These are phyloP conservation scores for Xenentodon cancila DNA, from an alignment of 2,797 vertebrate genomes.

Conservation along the genomic window DNA sequence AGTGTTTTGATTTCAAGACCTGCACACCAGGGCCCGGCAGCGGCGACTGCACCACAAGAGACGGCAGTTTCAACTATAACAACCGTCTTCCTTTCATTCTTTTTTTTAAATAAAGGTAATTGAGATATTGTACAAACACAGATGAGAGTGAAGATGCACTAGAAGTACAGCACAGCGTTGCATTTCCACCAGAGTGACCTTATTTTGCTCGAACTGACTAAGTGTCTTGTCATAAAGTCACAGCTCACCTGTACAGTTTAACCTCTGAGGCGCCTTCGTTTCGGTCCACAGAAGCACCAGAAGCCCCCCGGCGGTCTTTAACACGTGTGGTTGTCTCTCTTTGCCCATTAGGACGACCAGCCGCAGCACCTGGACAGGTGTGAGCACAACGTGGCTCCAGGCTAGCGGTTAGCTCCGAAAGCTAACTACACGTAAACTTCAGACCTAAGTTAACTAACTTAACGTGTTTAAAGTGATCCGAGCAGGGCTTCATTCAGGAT, in stretches of 20 bases:
- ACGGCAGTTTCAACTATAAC: background rate
- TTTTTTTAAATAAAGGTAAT: background rate
- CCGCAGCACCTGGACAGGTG: slow-evolving; percentile 54
- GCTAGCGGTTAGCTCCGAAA: slow-evolving; percentile 1
- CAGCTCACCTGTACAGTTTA: slow-evolving; percentile 62
- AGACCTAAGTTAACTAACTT: background rate
- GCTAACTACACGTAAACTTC: slow-evolving; percentile 19
- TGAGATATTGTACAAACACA: too few relatives aligned
- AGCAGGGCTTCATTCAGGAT: background rate
- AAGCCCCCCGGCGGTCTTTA: slow-evolving; percentile 48
- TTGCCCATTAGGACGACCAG: slow-evolving; percentile 47
- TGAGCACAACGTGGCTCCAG: background rate
- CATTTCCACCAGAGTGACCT: too few relatives aligned
- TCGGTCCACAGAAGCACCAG: slow-evolving; percentile 64
- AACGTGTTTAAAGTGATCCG: fast-evolving
- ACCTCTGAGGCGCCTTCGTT: background rate
- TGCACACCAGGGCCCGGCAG: slow-evolving; percentile 71
- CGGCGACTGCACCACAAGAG: slow-evolving; percentile 62
- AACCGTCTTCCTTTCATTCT: background rate
- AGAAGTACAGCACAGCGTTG: too few relatives aligned
- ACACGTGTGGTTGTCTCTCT: background rate
- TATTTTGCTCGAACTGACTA: too few relatives aligned
- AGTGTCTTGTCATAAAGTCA: background rate
- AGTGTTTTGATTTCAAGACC: slow-evolving; percentile 44
- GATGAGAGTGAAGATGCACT: too few relatives aligned